A percentile compares a stretch with the other conserved stretches of the same genome.
Conservation (phyloP, 2,113 vertebrate species). For the Nansenia antarctica region DNA sequence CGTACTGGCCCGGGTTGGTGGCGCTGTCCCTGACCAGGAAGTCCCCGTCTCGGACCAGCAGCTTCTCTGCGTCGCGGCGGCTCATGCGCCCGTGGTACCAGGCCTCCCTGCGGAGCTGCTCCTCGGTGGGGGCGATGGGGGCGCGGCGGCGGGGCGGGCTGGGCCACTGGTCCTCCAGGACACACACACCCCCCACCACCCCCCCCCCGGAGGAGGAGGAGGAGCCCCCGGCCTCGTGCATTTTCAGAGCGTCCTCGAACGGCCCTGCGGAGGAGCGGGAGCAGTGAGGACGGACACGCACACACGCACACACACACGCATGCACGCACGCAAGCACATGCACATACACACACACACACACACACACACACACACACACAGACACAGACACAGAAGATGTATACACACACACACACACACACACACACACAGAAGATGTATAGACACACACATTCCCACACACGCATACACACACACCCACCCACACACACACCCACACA, state of each 20-base stretch:
- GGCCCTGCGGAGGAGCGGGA: constrained; percentile 75
- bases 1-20: constrained; percentile 94
- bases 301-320: not conserved
- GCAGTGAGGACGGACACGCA: not conserved
- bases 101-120: constrained; percentile 85
- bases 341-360: not conserved
- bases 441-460: no score
- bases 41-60: constrained; percentile 88
- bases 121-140: constrained; percentile 90
- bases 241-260: constrained; percentile 92
- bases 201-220: constrained; percentile 7
- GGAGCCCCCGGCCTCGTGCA: constrained; percentile 78
- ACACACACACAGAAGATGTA: no score
- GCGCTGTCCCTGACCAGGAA: constrained; percentile 94
- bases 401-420: not conserved
- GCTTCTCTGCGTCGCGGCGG: constrained; percentile 86
- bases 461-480: not conserved
- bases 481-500: not conserved
- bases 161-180: constrained; percentile 87
- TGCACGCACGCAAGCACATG: no score
- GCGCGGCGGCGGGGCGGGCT: constrained; percentile 87
- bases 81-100: constrained; percentile 98
- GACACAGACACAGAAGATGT: not conserved
- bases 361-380: not conserved
- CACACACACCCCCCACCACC: not conserved